Percentiles rank a stretch among this genome's conserved stretches.
Conservation (phyloP, 2,113 vertebrate species). For the Ammospiza nelsoni region DNA sequence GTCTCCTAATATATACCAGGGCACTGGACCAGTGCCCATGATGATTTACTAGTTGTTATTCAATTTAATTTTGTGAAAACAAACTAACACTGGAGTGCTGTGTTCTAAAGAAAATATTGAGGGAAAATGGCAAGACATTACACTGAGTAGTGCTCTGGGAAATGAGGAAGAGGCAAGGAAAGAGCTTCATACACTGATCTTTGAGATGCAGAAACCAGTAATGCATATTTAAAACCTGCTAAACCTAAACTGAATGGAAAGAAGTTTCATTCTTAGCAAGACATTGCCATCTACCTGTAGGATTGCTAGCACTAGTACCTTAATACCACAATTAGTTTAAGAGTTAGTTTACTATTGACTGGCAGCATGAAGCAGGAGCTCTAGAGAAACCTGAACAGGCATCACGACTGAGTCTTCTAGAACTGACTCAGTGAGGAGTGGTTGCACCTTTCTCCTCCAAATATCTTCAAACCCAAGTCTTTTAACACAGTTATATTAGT, state of each 20-base stretch:
- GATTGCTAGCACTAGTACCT: neutral
- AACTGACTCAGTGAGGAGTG: neutral
- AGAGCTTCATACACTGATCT: neutral
- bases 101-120: neutral
- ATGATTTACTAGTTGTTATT: neutral
- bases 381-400: neutral
- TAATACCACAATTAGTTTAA: neutral
- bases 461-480: neutral
- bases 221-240: neutral
- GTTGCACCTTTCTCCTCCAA: neutral
- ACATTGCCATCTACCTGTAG: neutral
- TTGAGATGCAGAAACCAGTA: neutral
- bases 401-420: rapidly evolving
- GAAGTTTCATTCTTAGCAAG: neutral
- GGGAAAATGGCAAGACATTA: neutral
- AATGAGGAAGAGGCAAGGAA: neutral
- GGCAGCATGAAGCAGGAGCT: neutral
- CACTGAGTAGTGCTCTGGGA: neutral
- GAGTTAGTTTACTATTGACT: neutral
- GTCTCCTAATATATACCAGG: neutral
- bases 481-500: neutral
- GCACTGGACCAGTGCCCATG: neutral
- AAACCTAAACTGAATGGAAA: neutral
- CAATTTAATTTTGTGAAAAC: neutral
- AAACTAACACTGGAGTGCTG: neutral